Conservation (phyloP, 2,888 invertebrate genomes). For the Physocephala rufipes region DNA sequence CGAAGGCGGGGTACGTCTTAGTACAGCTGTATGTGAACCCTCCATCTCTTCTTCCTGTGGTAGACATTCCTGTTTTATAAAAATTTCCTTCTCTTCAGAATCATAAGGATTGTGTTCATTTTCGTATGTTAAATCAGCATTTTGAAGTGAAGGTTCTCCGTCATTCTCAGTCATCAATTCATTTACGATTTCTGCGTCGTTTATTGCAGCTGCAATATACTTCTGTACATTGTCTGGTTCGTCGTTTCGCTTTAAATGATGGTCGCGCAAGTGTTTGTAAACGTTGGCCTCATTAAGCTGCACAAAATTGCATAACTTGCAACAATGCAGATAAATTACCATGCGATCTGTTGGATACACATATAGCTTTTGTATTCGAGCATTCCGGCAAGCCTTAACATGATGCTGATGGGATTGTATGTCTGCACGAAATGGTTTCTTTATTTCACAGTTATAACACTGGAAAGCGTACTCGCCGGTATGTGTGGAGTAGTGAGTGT, state of each 20-base stretch:
- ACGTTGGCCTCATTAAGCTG: constrained; percentile 53
- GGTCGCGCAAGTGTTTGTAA: constrained; percentile 51
- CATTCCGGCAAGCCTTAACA: constrained; percentile 46
- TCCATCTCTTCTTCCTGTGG: too few species aligned
- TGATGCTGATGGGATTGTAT: constrained; percentile 48
- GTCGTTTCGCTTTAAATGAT: constrained; percentile 44
- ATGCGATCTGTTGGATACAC: constrained; percentile 45
- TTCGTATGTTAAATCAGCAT: background rate
- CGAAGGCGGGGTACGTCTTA: too few species aligned
- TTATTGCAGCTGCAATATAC: constrained; percentile 49
- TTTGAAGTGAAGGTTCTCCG: background rate
- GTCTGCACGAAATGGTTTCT: constrained; percentile 49
- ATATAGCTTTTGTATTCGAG: constrained; percentile 46
- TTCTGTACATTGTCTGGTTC: constrained; percentile 41
- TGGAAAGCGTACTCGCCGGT: constrained; percentile 53
- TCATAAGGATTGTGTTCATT: background rate
- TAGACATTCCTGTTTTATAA: background rate
- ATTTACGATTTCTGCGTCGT: constrained; percentile 39
- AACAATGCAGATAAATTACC: constrained; percentile 50
- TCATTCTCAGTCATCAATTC: constrained; percentile 5
- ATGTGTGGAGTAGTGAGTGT: constrained; percentile 50
- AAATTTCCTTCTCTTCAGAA: background rate
- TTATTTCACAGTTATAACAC: constrained; percentile 46
- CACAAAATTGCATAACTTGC: constrained; percentile 51
- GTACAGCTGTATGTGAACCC: background rate